phyloP scores from a whole-genome alignment of 2,113 vertebrate genomes.

The Sinocyclocheilus maitianheensis region DNA sequence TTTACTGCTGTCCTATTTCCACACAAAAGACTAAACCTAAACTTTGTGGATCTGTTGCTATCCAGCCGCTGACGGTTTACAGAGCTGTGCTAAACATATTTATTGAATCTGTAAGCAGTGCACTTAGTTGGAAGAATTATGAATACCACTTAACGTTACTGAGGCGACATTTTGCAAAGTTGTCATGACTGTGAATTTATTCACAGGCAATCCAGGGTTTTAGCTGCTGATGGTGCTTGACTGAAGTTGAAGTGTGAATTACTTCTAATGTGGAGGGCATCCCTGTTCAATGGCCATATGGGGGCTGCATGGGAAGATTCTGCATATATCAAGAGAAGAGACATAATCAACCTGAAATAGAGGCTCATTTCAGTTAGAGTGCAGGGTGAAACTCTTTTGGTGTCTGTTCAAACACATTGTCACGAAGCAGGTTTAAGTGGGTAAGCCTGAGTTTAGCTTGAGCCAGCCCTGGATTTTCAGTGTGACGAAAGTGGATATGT shows the following conservation, averaged over 20 bases:
- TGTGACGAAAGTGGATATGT: neutral
- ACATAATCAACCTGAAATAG: conserved; percentile 14
- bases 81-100: conserved; percentile 19
- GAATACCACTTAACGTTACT: conserved; percentile 38
- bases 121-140: conserved; percentile 36
- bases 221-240: conserved; percentile 44
- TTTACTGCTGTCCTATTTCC: neutral
- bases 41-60: neutral
- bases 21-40: neutral
- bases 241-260: conserved; percentile 44
- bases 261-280: conserved; percentile 40
- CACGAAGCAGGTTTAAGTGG: conserved; percentile 6
- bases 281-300: conserved; percentile 28
- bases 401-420: neutral
- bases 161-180: conserved; percentile 27
- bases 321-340: conserved; percentile 32
- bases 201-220: conserved; percentile 29
- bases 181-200: conserved; percentile 51
- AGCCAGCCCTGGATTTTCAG: neutral
- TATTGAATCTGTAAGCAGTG: neutral
- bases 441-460: neutral
- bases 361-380: neutral
- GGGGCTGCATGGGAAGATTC: conserved; percentile 9
- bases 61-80: neutral
- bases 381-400: neutral